Percentiles rank a stretch among this genome's conserved stretches.
Evolutionary conservation across 2,797 vertebrate genomes (phyloP).

Genomic region (Gobio occitaniae): DNA sequence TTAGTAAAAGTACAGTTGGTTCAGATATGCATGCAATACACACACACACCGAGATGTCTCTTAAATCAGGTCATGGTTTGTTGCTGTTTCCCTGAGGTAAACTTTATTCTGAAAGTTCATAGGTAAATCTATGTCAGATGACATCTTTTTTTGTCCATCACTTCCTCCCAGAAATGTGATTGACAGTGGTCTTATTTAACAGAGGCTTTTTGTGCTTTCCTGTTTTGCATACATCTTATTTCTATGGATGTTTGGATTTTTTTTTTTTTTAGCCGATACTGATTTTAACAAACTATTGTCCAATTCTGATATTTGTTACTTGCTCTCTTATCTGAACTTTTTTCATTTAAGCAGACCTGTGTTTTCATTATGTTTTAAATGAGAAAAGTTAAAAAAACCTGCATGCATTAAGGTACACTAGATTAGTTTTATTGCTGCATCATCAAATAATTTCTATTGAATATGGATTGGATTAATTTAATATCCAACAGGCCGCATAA

Average conservation of each 20-base stretch:
- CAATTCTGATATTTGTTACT: background rate
- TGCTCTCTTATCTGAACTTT: background rate
- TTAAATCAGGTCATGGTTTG: background rate
- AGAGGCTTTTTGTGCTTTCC: background rate
- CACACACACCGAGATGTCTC: background rate
- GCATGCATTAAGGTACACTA: background rate
- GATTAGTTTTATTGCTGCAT: background rate
- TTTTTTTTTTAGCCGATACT: background rate
- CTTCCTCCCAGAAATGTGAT: background rate
- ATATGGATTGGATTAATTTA: background rate
- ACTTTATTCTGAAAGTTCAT: conserved; percentile 8
- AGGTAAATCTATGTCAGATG: conserved; percentile 16
- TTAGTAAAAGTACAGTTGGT: background rate
- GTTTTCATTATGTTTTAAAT: background rate
- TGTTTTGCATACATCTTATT: background rate
- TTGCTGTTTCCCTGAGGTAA: conserved; percentile 14
- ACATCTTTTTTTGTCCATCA: conserved; percentile 16
- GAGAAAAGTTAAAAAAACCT: background rate
- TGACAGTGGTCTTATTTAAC: conserved; percentile 9
- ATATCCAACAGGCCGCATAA: background rate
- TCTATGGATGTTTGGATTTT: background rate
- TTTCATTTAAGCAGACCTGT: background rate
- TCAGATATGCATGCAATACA: background rate
- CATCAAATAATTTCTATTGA: background rate
- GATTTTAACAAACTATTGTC: background rate